A percentile compares a stretch with the other conserved stretches of the same genome.
Conservation (phyloP, 2,888 invertebrate genomes). For the Drosophila greeni region DNA sequence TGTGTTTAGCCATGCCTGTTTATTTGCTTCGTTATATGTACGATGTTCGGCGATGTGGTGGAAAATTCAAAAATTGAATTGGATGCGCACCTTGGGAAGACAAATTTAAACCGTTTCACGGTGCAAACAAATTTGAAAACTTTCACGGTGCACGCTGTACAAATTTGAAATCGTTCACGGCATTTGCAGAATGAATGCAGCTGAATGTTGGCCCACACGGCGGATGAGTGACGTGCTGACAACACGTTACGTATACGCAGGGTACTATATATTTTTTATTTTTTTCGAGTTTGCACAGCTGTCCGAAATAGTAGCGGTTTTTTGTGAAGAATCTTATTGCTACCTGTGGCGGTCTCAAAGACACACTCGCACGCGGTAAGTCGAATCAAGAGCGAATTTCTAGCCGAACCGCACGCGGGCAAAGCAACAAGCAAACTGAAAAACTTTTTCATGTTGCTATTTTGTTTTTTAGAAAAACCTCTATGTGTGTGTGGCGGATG, state of each 20-base stretch:
- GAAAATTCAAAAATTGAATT: constrained; percentile 16
- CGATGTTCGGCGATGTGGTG: background rate
- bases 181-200: constrained; percentile 30
- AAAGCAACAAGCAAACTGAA: constrained; percentile 75
- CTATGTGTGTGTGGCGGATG: constrained; percentile 54
- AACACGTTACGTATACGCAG: constrained; percentile 62
- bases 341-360: constrained; percentile 61
- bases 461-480: constrained; percentile 56
- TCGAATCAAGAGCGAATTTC: constrained; percentile 14
- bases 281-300: constrained; percentile 60
- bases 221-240: constrained; percentile 37
- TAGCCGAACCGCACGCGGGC: constrained; percentile 70
- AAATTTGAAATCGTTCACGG: constrained; percentile 38
- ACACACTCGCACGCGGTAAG: background rate
- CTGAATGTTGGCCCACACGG: constrained; percentile 9
- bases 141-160: constrained; percentile 34
- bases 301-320: constrained; percentile 57
- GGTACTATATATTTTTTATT: constrained; percentile 26
- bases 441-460: constrained; percentile 70
- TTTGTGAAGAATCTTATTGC: constrained; percentile 46
- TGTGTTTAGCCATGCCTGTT: constrained; percentile 19
- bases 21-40: constrained; percentile 35
- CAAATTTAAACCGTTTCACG: constrained; percentile 21
- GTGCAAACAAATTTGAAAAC: constrained; percentile 26
- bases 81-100: constrained; percentile 45